Percentiles rank a stretch among this genome's conserved stretches.
phyloP scores from a whole-genome alignment of 2,797 vertebrate genomes.

The Anabas testudineus region DNA sequence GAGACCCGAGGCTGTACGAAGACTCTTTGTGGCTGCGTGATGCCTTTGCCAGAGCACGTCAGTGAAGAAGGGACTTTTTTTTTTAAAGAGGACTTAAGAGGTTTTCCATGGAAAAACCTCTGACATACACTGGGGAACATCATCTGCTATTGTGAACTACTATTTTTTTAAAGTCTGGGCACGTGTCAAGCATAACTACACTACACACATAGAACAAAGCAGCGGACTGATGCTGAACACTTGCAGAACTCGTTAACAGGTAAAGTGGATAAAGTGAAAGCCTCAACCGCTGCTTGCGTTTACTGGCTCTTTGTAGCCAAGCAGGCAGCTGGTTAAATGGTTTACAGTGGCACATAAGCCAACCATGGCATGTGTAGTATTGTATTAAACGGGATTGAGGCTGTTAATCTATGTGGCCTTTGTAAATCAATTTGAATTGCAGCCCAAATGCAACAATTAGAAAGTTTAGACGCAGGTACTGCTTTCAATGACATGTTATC shows the following conservation, averaged over 20 bases:
- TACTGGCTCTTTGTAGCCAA: slow-evolving; percentile 34
- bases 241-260: neutral
- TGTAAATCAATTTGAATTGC: slow-evolving; percentile 46
- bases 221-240: neutral
- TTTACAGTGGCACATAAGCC: slow-evolving; percentile 55
- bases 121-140: neutral
- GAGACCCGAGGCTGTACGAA: slow-evolving; percentile 94
- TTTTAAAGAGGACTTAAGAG: neutral
- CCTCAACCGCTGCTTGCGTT: slow-evolving; percentile 22
- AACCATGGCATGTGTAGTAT: slow-evolving; percentile 44
- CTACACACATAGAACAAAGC: neutral
- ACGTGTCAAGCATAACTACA: neutral
- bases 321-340: slow-evolving; percentile 43
- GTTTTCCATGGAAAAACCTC: neutral
- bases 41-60: slow-evolving; percentile 88
- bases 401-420: slow-evolving; percentile 73
- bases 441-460: slow-evolving; percentile 8
- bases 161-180: neutral
- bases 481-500: slow-evolving; percentile 3
- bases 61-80: slow-evolving; percentile 75
- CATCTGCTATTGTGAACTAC: neutral
- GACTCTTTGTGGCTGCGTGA: slow-evolving; percentile 95
- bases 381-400: slow-evolving; percentile 68
- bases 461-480: slow-evolving; percentile 14
- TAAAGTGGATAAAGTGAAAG: slow-evolving; percentile 18